Conservation (phyloP, 2,888 invertebrate species). For the Macaria notata region DNA sequence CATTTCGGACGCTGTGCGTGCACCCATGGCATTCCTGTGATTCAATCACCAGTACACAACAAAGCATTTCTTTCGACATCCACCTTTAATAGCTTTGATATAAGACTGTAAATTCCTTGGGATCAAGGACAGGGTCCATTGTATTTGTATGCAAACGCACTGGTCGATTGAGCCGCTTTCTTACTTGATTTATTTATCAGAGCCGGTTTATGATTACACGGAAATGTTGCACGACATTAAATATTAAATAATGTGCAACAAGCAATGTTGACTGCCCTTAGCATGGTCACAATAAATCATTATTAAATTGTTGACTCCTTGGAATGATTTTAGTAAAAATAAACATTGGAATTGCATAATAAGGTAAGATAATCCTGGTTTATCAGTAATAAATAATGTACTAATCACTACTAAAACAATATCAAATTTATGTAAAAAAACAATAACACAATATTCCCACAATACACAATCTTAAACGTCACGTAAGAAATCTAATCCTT, state of each 20-base stretch:
- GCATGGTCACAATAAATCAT: no score
- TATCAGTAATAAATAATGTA: no score
- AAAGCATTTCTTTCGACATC: constrained; percentile 5
- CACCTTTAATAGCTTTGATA: constrained; percentile 10
- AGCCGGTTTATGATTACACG: constrained; percentile 29
- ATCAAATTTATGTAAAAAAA: no score
- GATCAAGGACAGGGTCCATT: constrained; percentile 1
- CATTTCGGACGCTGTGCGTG: constrained; percentile 57
- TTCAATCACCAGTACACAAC: constrained; percentile 23
- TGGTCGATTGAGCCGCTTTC: constrained; percentile 44
- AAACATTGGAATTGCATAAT: no score
- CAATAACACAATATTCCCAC: no score
- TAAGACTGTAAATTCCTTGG: constrained; percentile 9
- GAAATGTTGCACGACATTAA: constrained; percentile 23
- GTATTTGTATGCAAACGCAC: constrained; percentile 39
- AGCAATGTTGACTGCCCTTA: neutral
- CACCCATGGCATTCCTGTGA: constrained; percentile 58
- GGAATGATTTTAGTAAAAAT: no score
- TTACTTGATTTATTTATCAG: constrained; percentile 34
- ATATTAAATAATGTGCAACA: constrained; percentile 9
- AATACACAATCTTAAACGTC: no score
- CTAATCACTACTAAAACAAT: no score
- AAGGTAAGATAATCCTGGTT: no score
- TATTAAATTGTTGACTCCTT: no score
- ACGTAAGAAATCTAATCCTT: no score